Base-by-base conservation (phyloP, 2,113 vertebrate species). In the Tragulus kanchil region DNA sequence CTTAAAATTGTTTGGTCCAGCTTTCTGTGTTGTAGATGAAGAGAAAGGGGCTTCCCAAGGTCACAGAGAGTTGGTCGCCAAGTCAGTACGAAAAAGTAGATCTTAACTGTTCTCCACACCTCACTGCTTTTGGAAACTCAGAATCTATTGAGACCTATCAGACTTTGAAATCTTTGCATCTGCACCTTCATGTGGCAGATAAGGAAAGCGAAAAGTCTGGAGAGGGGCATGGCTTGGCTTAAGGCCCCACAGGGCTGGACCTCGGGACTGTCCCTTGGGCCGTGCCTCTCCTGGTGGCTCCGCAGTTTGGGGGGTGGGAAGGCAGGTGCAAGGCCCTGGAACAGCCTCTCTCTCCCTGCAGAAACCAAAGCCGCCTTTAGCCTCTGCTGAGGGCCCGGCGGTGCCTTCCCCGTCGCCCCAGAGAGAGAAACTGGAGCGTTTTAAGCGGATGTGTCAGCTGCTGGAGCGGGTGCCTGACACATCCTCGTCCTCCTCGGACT, bases 361-460 rank as follows among this genome's bases (percentile, higher is more conserved):
- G 97, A 97, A 98, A 95, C 95, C 98, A 93, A 98, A 98, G 95
- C 98, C 97, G 0, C 94, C 98, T 77, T 94, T 97, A 31, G 97
- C 97, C 62, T 96, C 98, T 88, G 89, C 97, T 3, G 97, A 97
- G 93, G 98, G 97, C 83, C 97, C 98, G 0, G 96, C 99, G 19
- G 12, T 87, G 8, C 98, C 98, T 0, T 99, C 99, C 88, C 99
- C 99, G 0, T 99, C 99, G 0, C 99, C 99, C 36, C 99, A 99
- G 97, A 95, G 99, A 0, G 99, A 99, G 98, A 99, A 99, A 77
- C 98, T 99, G 31, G 99, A 99, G 94, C 99, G 99, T 42, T 99
- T 99, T 86, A 99, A 99, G 98, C 98, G 99, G 92, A 99, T 99
- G 99, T 99, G 99, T 95, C 99, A 99, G 98, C 98, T 99, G 83